phyloP scores from a whole-genome alignment of 2,888 invertebrate species.

The Maniola hyperantus region DNA sequence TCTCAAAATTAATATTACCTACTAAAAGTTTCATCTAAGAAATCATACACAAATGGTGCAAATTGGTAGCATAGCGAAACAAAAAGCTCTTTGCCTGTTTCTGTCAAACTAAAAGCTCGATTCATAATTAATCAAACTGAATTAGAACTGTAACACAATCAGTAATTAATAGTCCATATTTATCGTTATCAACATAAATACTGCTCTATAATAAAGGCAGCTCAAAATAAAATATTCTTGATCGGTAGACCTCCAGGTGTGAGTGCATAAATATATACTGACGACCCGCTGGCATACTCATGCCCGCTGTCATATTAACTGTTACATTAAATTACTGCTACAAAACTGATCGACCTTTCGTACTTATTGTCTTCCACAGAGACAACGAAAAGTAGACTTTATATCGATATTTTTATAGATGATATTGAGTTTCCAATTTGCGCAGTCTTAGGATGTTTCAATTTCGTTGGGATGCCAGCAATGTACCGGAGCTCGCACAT shows the following conservation, averaged over 20 bases:
- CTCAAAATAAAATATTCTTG: constrained; percentile 71
- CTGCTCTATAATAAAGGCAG: constrained; percentile 70
- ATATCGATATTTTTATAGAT: constrained; percentile 26
- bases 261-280: constrained; percentile 80
- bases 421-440: constrained; percentile 34
- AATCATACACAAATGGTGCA: constrained; percentile 44
- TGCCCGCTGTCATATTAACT: constrained; percentile 82
- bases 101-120: constrained; percentile 15
- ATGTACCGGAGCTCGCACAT: constrained; percentile 77
- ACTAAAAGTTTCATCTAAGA: not conserved
- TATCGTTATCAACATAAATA: constrained; percentile 74
- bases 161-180: constrained; percentile 79
- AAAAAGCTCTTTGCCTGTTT: constrained; percentile 1
- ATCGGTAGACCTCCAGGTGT: constrained; percentile 78
- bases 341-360: constrained; percentile 68
- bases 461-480: constrained; percentile 49
- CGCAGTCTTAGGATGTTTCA: constrained; percentile 45
- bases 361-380: constrained; percentile 59
- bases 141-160: constrained; percentile 76
- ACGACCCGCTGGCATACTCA: constrained; percentile 80
- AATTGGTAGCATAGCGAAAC: constrained; percentile 46
- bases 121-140: constrained; percentile 67
- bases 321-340: constrained; percentile 82
- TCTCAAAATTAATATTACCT: not conserved
- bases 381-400: constrained; percentile 48